These are phyloP conservation scores for Drosophila tsacasi DNA, from an alignment of 1,140 invertebrate genomes.

Conservation along the genomic window DNA sequence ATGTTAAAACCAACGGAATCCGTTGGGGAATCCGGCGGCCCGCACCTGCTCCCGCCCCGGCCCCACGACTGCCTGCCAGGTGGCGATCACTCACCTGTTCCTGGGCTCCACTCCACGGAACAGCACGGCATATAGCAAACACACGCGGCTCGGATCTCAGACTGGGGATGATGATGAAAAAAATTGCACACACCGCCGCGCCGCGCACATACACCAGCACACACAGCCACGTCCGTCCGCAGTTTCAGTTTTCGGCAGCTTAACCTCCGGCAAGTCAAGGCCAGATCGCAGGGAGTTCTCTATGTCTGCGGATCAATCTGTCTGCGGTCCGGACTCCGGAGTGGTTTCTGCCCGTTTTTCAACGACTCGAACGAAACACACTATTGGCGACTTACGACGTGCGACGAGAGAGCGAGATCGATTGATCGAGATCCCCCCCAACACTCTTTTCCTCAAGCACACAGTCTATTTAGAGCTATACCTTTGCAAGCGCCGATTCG, in stretches of 20 bases:
- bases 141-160: conserved; percentile 46
- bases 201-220: conserved; percentile 39
- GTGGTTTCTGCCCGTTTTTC: conserved; percentile 12
- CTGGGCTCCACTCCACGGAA: conserved; percentile 5
- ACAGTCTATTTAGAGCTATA: conserved; percentile 5
- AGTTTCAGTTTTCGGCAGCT: conserved; percentile 33
- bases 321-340: not conserved
- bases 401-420: conserved; percentile 15
- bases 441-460: conserved; percentile 1
- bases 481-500: conserved; percentile 1
- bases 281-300: conserved; percentile 24
- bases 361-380: conserved; percentile 19
- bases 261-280: conserved; percentile 52
- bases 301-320: conserved; percentile 2
- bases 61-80: conserved; percentile 12
- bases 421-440: conserved; percentile 13
- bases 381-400: not conserved
- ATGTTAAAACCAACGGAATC: conserved; percentile 47
- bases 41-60: conserved; percentile 48
- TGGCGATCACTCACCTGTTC: conserved; percentile 57
- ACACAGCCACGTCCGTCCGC: conserved; percentile 30
- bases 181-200: conserved; percentile 62
- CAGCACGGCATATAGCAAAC: conserved; percentile 19
- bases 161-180: conserved; percentile 53
- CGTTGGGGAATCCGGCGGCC: conserved; percentile 21